Evolutionary conservation across 2,888 invertebrate species (phyloP), one percentile per base, ranked within the genome.

Genomic region (Nezara viridula): DNA sequence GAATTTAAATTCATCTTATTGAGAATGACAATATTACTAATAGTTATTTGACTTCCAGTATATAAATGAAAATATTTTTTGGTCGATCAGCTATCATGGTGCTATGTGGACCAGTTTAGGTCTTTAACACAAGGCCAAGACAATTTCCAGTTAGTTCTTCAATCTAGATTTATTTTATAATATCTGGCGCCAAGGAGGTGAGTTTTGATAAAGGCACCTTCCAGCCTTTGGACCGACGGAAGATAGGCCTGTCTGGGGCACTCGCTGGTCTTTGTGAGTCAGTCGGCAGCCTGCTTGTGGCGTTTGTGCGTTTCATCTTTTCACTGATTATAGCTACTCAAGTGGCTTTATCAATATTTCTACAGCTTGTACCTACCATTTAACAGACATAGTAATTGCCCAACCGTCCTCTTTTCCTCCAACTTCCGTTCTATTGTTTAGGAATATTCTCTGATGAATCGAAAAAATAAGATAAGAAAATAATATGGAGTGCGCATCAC

Each of bases 131-230:
- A 21, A 2, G 52, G 3, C 19, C 24, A 55, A 55, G 55, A 55
- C 55, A n/a, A 3, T n/a, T 55, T 55, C 24, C 55, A n/a, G 55
- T 55, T n/a, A 14, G 27, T 1, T 14, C 60, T n/a, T 1, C n/a
- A 12, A 27, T 27, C 27, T 60, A 27, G 60, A 60, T 60, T 60
- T 60, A 60, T 37, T 77, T 77, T 77, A 77, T 77, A 40, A 40
- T 40, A 24, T 19, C 21, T 40, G 21, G 21, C 21, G 40, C 40
- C 40, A 40, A 40, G 21, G 37, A 40, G 37, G 40, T 77, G 37
- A 77, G 21, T 37, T 77, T 77, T 40, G 77, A 77, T 77, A 77
- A 77, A 40, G 77, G 77, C 40, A 77, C 77, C 6, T 40, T n/a
- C 19, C 9, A 77, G 2, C 37, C 77, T 77, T 37, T 37, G 24